A percentile compares a stretch with the other conserved stretches of the same genome.
Conservation (phyloP, 2,888 invertebrate genomes). For the Rhagophthalmus giganteus region DNA sequence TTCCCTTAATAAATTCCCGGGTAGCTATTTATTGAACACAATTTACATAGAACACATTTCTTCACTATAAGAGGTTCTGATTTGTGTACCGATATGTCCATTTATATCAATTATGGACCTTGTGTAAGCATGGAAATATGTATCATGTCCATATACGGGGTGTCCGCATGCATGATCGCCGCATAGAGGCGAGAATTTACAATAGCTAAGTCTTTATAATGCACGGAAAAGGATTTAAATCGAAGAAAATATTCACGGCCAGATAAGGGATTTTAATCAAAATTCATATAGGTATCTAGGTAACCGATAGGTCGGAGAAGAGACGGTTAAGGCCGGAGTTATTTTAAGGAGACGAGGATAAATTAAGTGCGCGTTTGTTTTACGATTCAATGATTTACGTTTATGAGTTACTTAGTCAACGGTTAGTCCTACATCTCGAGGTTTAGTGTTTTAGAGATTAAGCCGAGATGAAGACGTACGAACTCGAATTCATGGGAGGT, state of each 20-base stretch:
- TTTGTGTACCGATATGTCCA: conserved; percentile 37
- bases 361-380: conserved; percentile 18
- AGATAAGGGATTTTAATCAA: conserved; percentile 5
- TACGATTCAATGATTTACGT: conserved; percentile 19
- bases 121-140: conserved; percentile 34
- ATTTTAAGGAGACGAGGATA: too few relatives aligned
- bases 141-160: conserved; percentile 34
- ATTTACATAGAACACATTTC: conserved; percentile 53
- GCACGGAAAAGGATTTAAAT: conserved; percentile 18
- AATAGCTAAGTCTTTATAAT: conserved; percentile 18
- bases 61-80: conserved; percentile 47
- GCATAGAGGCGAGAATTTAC: conserved; percentile 29
- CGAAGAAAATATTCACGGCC: conserved; percentile 6
- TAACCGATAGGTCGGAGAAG: neutral
- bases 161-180: conserved; percentile 22
- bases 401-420: conserved; percentile 17
- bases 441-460: conserved; percentile 9
- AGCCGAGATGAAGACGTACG: conserved; percentile 22
- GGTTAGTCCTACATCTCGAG: conserved; percentile 10
- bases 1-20: conserved; percentile 43
- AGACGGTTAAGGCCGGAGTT: too few relatives aligned
- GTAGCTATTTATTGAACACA: conserved; percentile 46
- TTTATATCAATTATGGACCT: conserved; percentile 44
- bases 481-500: conserved; percentile 23
- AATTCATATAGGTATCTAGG: conserved; percentile 6